Evolutionary conservation across 2,113 vertebrate genomes (phyloP), one percentile per base, ranked within the genome.

Genomic region (Casuarius casuarius): DNA sequence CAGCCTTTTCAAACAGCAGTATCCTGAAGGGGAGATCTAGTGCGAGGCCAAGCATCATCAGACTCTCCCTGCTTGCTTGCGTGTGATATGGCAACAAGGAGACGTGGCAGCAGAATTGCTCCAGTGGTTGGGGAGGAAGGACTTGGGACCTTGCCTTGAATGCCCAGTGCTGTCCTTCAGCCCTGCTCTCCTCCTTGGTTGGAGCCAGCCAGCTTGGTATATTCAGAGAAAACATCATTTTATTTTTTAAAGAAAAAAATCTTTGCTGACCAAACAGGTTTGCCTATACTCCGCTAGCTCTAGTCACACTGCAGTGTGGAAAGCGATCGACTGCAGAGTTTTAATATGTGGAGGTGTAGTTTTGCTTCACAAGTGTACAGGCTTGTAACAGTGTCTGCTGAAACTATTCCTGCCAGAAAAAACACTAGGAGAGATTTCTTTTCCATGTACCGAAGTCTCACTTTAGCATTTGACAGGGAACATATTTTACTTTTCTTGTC

Each of bases 381-480:
- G 52, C 49, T 86, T 93, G 73, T 86, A 94, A 81, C 25, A 91
- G 65, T 59, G 91, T 84, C 89, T 97, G 94, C 91, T 90, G 49
- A 94, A 96, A 91, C 70, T 70, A 21, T 62, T 88, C 31, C 75
- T 95, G 94, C 95, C 95, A 97, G 94, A 90, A 90, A 20, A 96
- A 97, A 95, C 83, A 97, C 44, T 26, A 82, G 71, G 85, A 94
- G 54, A 95, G 54, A 76, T 68, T 61, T 90, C 72, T 96, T 94
- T 96, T 88, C 90, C 7, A 0, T 66, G 21, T 86, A 72, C 84
- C 26, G 21, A 85, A 90, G 79, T 65, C 67, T 97, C n/a, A 48
- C 70, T 68, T 93, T 31, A 87, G 51, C 13, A 52, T 84, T 97
- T 96, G 87, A 79, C 77, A 92, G 82, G 52, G 63, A 94, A 66